A percentile compares a stretch with the other conserved stretches of the same genome.
Conservation (phyloP, 1,140 invertebrate species). For the Pseudomyrmex dendroicus region DNA sequence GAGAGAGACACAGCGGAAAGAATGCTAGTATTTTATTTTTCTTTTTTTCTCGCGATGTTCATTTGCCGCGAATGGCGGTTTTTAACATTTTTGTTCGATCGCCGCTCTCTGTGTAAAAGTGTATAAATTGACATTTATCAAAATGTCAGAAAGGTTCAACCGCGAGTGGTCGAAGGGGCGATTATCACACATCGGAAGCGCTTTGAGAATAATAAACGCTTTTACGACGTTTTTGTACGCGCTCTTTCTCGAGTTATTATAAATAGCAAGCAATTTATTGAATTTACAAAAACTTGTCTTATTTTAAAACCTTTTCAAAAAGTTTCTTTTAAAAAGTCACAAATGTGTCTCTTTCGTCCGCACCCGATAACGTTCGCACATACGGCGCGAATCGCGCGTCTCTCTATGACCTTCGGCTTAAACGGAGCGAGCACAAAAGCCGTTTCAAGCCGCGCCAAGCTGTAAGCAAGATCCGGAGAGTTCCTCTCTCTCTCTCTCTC, state of each 20-base stretch:
- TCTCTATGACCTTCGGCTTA: neutral
- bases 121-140: slow-evolving; percentile 49
- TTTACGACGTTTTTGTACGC: neutral
- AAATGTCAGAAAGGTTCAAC: slow-evolving; percentile 55
- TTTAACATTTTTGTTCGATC: slow-evolving; percentile 30
- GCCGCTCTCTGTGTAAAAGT: slow-evolving; percentile 5
- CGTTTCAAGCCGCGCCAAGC: slow-evolving; percentile 49
- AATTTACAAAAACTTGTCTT: too few relatives aligned
- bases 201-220: neutral
- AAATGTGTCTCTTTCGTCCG: neutral
- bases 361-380: neutral
- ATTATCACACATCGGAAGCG: slow-evolving; percentile 24
- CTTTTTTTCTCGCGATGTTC: neutral
- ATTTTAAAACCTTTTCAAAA: too few relatives aligned
- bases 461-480: slow-evolving; percentile 60
- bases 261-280: neutral
- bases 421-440: slow-evolving; percentile 51
- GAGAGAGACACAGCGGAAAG: too few relatives aligned
- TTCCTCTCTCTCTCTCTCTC: slow-evolving; percentile 11
- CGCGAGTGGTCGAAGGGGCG: slow-evolving; percentile 32
- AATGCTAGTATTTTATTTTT: neutral
- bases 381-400: neutral
- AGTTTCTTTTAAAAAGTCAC: neutral
- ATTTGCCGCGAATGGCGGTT: neutral
- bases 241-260: neutral